phyloP scores from a whole-genome alignment of 2,888 invertebrate genomes.

The Cataglyphis cursor region DNA sequence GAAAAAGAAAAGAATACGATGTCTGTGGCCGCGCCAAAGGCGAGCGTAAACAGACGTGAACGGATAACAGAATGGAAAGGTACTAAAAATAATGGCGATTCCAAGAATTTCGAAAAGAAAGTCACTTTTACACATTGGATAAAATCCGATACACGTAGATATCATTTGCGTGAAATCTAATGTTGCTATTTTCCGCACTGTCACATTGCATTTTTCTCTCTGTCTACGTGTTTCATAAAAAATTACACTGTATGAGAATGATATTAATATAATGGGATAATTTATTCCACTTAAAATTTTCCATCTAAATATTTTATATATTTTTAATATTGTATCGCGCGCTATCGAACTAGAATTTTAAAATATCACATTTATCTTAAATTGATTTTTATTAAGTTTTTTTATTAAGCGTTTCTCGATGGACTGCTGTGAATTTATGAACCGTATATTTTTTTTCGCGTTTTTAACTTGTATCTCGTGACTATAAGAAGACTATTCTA shows the following conservation, averaged over 20 bases:
- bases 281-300: not conserved
- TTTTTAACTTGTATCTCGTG: not conserved
- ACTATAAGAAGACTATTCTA: not conserved
- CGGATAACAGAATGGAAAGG: conserved; percentile 33
- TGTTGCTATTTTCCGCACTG: not conserved
- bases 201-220: not conserved
- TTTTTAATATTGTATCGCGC: not conserved
- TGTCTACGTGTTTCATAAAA: not conserved
- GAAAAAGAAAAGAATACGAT: conserved; percentile 19
- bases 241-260: not conserved
- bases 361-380: not conserved
- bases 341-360: not conserved
- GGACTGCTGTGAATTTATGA: not conserved
- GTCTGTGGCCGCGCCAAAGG: conserved; percentile 10
- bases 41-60: conserved; percentile 40
- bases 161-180: not conserved
- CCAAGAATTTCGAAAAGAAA: conserved; percentile 36
- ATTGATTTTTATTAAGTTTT: not conserved
- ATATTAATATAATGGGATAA: not conserved
- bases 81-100: conserved; percentile 44
- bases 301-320: not conserved
- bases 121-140: conserved; percentile 19
- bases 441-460: not conserved
- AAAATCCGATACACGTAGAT: conserved; percentile 16
- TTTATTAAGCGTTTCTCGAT: not conserved